Percentiles rank a stretch among this genome's conserved stretches.
Conservation (phyloP, 2,113 vertebrate genomes). For the Gallinago paraguaiae region DNA sequence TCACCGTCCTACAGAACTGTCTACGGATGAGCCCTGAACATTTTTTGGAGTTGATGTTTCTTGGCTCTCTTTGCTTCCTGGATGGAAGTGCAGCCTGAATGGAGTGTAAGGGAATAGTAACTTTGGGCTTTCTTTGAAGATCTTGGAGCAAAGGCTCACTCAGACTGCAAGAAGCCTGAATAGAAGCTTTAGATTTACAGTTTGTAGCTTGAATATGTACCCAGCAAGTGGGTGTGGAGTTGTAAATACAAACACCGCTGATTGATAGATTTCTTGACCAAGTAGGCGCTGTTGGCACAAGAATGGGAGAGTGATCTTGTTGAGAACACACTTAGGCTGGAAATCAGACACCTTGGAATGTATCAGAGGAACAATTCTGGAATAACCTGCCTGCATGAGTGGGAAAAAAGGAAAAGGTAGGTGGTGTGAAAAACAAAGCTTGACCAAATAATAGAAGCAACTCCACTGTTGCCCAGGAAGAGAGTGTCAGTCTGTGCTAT, state of each 20-base stretch:
- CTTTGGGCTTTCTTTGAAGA: not conserved
- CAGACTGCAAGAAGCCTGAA: not conserved
- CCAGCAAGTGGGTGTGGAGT: not conserved
- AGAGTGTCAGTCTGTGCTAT: accelerated
- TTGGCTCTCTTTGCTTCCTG: not conserved
- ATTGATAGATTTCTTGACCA: not conserved
- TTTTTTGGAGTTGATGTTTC: not conserved
- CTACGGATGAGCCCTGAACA: not conserved
- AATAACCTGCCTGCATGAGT: not conserved
- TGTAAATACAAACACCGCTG: not conserved
- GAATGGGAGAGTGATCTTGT: not conserved
- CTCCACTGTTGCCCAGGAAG: not conserved
- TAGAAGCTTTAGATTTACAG: not conserved
- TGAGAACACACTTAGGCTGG: not conserved
- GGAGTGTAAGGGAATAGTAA: not conserved
- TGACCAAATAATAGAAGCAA: not conserved
- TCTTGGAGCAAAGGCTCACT: not conserved
- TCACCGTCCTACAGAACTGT: not conserved
- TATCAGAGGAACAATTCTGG: not conserved
- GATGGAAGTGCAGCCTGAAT: not conserved
- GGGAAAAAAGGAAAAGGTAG: not conserved
- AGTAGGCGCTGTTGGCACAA: not conserved
- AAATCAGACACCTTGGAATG: not conserved
- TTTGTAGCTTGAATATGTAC: not conserved
- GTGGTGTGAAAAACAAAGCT: not conserved